Base-by-base conservation (phyloP, 2,113 vertebrate genomes). In the Tringa solitaria region DNA sequence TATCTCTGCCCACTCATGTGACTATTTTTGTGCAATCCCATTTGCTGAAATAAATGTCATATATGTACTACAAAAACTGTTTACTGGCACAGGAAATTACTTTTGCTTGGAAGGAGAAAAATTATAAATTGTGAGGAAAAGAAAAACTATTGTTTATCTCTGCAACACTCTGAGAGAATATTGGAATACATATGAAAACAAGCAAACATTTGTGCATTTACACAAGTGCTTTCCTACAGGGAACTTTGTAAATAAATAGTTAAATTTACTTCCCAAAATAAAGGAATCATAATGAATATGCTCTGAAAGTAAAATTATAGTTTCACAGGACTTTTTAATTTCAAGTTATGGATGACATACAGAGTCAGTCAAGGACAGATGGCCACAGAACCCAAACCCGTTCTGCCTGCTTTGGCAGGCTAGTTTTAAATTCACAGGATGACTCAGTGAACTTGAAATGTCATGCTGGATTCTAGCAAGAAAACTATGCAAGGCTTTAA, bases 391-490 rank as follows among this genome's bases (percentile, higher is more conserved):
- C 27, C 35, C 53, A 48, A 84, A 89, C 27, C 24, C 21, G 35
- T 35, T 72, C 23, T 86, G 35, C 14, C 23, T 82, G 46, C 12
- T 22, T 79, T 89, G 14, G 24, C 53, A 90, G 51, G 17, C 48
- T 76, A 33, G 48, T 69, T 88, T 94, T 79, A 94, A 57, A 82
- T 79, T 85, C 91, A 73, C 20, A 65, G 13, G 21, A 68, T 89
- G 93, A 72, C 61, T 87, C 84, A 79, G 12, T 85, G 89, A 91
- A 91, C 87, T 91, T 94, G 77, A 96, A 96, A 94, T 89, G 78
- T 87, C 95, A 76, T 79, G 39, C 21, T 74, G 41, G 57, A 87
- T 95, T 93, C 61, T 76, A 79, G 39, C 43, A 93, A 83, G 74
- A 94, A 93, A 93, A 45, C 67, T 87, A 76, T 73, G 27, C 21